Base-by-base conservation (phyloP, 2,113 vertebrate species). In the Meles meles region DNA sequence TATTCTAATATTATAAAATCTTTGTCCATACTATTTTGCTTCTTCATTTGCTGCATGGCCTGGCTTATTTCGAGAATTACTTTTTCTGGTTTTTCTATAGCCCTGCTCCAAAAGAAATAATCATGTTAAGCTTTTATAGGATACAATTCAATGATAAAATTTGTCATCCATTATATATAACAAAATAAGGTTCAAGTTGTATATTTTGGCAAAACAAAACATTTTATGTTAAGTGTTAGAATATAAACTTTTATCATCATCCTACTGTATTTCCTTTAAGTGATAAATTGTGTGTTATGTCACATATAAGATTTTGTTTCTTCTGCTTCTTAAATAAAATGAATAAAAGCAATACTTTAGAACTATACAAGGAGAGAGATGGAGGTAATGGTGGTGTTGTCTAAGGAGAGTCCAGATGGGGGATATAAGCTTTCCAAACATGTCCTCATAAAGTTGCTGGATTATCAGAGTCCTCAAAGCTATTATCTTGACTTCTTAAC, bases 331-430 rank as follows among this genome's bases (percentile, higher is more conserved):
- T 76, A 47, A 82, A 31, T 2, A 61, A 84, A 47, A 39, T 65
- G 34, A 25, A 83, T 8, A 21, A 76, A 71, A 49, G 1, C 7
- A 57, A 4, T 34, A 21, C 57, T 83, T 17, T 57, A 39, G 15
- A 81, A 90, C 27, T 71, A 23, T 44, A 6, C 17, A 42, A 47
- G 13, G 18, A 65, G 20, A 55, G 21, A 79, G 29, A 44, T 2
- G 6, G 34, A 72, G 2, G 18, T 20, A 9, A 27, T 17, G 0
- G 11, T 31, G 44, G 14, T 29, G 1, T 29, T 3, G 21, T 25
- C 3, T 21, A 27, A 47, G 79, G 4, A 27, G 29, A 55, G 10
- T 37, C 17, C 39, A 21, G 29, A 20, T 0, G 23, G 39, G 4
- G 31, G 1, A 3, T 37, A 3, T 59, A 34, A 57, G 39, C 27